Base-by-base conservation (phyloP, 2,797 vertebrate genomes). In the Anguilla megastoma region DNA sequence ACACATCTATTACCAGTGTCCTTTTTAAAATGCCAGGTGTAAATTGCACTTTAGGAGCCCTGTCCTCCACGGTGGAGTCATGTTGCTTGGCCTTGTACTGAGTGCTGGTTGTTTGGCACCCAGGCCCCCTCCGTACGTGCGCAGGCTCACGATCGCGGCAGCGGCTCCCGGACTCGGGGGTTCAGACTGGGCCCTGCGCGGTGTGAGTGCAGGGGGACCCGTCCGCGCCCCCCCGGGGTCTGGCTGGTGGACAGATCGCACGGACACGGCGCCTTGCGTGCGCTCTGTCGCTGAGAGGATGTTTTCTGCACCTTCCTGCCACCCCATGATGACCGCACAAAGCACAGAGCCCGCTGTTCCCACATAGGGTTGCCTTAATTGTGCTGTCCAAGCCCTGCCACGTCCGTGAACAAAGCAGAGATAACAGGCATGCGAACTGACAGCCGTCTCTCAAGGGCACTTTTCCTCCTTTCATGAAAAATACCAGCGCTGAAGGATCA, bases 1-100 rank as follows among this genome's bases (percentile, higher is more conserved):
- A 50, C 94, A 91, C 95, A 95, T 94, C 94, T 96, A 95, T 93
- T 94, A 93, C 90, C 3, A 94, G 92, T 95, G 95, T 94, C 91
- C 93, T 91, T 93, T 88, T 90, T 90, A 94, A 92, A 94, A 95
- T 94, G 93, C 91, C 92, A 91, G 90, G 88, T 33, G 14, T 33
- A 56, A 84, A 56, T 84, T 16, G 24, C 48, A 14, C 2, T 84
- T 50, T 7, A 41, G 18, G 3, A 56, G 52, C 14, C 27, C 50
- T 56, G 24, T 56, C 50, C n/a, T 18, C 48, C 33, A 24, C 21
- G 18, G 21, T 50, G 14, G 18, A 79, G 24, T 79, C 33, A 41
- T 79, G 8, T 1, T 48, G 21, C 21, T 10, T 83, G 41, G 48
- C 80, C 24, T 24, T 2, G 21, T 48, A 82, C 21, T 3, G 1